Percentiles rank a stretch among this genome's conserved stretches.
These are phyloP conservation scores for Metopia argyrocephala DNA, from an alignment of 2,888 invertebrate species.

Conservation along the genomic window DNA sequence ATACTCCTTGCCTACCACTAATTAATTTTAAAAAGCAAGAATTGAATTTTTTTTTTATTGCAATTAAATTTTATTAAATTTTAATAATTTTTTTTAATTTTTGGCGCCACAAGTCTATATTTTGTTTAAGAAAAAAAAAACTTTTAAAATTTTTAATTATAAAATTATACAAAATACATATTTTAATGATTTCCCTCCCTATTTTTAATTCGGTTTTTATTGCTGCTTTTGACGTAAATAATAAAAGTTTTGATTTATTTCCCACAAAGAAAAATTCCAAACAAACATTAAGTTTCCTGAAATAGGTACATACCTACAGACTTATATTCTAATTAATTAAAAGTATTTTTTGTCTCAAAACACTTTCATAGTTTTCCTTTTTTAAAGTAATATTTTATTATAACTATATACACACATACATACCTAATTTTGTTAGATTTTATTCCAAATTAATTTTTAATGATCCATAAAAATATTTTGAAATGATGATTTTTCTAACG, in stretches of 20 bases:
- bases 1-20: no score
- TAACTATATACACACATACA: no score
- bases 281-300: background rate
- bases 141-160: no score
- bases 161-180: no score
- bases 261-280: background rate
- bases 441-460: background rate
- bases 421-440: background rate
- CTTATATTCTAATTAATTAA: background rate
- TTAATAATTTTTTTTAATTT: no score
- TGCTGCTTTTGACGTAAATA: background rate
- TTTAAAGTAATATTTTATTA: background rate
- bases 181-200: background rate
- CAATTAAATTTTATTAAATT: no score
- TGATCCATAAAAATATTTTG: background rate
- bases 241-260: background rate
- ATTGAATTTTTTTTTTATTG: no score
- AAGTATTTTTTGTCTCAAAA: background rate
- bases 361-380: background rate
- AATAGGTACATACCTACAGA: no score
- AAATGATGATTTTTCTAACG: conserved; percentile 1
- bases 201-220: background rate
- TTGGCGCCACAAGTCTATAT: no score
- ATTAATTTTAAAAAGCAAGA: no score
- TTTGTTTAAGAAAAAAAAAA: no score